Evolutionary conservation across 2,797 vertebrate species (phyloP), one percentile per base, ranked within the genome.

Genomic region (Falco peregrinus): DNA sequence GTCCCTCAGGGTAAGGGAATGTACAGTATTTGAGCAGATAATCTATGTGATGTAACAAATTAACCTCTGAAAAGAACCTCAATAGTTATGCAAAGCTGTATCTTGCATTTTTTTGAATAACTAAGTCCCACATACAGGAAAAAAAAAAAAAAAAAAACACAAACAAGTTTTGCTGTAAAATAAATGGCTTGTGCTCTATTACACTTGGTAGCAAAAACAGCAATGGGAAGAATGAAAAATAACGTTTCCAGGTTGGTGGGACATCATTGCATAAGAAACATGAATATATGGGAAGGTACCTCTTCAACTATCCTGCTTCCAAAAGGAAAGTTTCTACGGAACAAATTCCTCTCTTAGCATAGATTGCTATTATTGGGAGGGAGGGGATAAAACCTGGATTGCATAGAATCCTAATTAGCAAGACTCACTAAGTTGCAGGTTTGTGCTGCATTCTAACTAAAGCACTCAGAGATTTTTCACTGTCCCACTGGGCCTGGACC

Each of bases 1-100:
- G 64, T 90, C 96, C 94, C 93, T 95, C 86, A 63, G 93, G 95
- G 92, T 93, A 94, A 85, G 94, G 89, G 95, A 96, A 93, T 88
- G 95, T 97, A 97, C 96, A 97, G 95, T 94, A 96, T 97, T 97
- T 96, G 91, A 96, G 90, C 81, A 95, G 96, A 96, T 96, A 97
- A 97, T 95, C 97, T 96, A 96, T 80, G 87, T 97, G 94, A 96
- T 17, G 84, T 95, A 93, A 93, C 90, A 97, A 95, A 96, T 92
- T 96, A 97, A 97, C 95, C 96, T 97, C 94, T 95, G 94, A 96
- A 96, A 96, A 95, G 95, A 86, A 47, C 59, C 79, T 95, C 84
- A 64, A 82, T 92, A 95, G 90, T 73, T 96, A 97, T 97, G 93
- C 94, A 96, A 96, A 96, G 74, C 75, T 82, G 31, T 43, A 85